A percentile compares a stretch with the other conserved stretches of the same genome.
These are phyloP conservation scores for Phoeniculus purpureus DNA, from an alignment of 2,797 vertebrate species.

Conservation along the genomic window DNA sequence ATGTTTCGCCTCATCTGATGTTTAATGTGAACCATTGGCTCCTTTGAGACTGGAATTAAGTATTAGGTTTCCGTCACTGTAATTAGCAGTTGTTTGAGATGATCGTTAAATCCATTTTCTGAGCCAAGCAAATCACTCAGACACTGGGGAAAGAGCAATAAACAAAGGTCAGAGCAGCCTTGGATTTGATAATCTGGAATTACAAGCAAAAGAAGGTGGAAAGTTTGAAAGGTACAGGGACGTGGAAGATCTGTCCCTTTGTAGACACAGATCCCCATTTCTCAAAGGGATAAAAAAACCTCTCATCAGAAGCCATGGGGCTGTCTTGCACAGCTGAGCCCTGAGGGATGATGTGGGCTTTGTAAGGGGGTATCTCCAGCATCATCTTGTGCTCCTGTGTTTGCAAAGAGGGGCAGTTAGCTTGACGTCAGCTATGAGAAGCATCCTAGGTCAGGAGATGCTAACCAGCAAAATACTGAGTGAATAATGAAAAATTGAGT, in stretches of 20 bases:
- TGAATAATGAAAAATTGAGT: background rate
- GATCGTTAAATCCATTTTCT: constrained; percentile 29
- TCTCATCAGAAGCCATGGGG: background rate
- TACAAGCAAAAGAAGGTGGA: background rate
- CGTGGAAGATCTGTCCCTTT: background rate
- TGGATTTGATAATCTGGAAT: background rate
- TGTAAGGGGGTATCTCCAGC: background rate
- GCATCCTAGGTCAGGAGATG: background rate
- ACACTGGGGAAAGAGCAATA: constrained; percentile 27
- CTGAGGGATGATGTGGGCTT: background rate
- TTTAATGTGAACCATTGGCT: background rate
- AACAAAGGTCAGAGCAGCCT: background rate
- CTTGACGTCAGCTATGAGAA: background rate
- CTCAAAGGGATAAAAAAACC: background rate
- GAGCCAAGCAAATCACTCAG: background rate
- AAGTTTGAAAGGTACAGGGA: background rate
- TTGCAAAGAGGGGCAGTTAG: background rate
- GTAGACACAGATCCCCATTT: background rate
- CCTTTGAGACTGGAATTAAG: constrained; percentile 13
- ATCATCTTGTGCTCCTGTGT: background rate
- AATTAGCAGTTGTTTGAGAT: constrained; percentile 45
- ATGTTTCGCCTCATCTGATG: constrained; percentile 16
- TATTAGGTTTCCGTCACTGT: constrained; percentile 17
- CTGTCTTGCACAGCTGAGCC: background rate
- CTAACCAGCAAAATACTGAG: background rate